These are phyloP conservation scores for Speoplatyrhinus poulsoni DNA, from an alignment of 2,113 vertebrate species.

Conservation along the genomic window DNA sequence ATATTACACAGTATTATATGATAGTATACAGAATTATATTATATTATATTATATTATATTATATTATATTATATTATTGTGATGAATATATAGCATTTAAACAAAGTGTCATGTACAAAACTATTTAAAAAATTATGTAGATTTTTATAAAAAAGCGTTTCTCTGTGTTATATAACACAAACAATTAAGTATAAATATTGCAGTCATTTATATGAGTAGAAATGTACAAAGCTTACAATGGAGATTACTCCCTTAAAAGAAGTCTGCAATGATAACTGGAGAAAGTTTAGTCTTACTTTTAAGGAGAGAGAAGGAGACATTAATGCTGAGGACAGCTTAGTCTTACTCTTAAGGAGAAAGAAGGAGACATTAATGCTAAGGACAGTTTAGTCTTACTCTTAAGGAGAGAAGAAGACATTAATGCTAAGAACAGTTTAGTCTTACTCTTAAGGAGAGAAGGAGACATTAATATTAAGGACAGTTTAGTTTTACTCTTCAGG, in stretches of 20 bases:
- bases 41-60: no score
- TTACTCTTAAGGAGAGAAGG: slow-evolving; percentile 22
- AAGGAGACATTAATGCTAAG: slow-evolving; percentile 32
- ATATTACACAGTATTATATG: no score
- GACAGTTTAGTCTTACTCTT: slow-evolving; percentile 32
- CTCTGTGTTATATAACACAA: slow-evolving; percentile 2
- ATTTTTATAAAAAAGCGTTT: neutral
- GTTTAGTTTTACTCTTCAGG: neutral
- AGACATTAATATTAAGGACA: slow-evolving; percentile 43
- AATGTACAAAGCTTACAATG: neutral
- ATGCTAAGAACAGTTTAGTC: neutral
- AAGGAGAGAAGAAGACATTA: neutral
- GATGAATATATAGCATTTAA: neutral
- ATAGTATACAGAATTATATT: no score
- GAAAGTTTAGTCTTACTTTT: slow-evolving; percentile 41
- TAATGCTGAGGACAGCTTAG: slow-evolving; percentile 9
- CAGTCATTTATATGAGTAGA: neutral
- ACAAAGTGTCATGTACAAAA: no score
- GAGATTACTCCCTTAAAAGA: slow-evolving; percentile 22
- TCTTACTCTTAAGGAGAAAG: slow-evolving; percentile 39
- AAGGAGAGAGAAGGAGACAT: slow-evolving; percentile 8
- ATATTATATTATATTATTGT: no score
- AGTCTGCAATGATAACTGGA: slow-evolving; percentile 26
- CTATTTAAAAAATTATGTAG: no score
- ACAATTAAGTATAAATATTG: neutral